Conservation (phyloP, 2,113 vertebrate genomes). For the Martes martes region DNA sequence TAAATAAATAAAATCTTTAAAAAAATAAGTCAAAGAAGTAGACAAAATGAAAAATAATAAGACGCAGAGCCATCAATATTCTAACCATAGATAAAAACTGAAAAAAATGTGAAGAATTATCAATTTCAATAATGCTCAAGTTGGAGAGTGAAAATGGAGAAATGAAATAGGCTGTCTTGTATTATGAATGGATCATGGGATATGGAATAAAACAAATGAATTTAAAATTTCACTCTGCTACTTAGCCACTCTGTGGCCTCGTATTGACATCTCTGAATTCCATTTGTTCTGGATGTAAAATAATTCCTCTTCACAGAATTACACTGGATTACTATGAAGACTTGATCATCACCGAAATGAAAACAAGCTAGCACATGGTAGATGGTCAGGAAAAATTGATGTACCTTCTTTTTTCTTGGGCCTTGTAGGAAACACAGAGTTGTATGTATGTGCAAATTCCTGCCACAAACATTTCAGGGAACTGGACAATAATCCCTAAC, state of each 20-base stretch:
- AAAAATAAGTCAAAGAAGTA: background rate
- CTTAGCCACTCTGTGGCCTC: background rate
- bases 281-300: background rate
- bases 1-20: too few relatives aligned
- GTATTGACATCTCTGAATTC: background rate
- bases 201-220: background rate
- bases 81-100: background rate
- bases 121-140: background rate
- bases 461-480: background rate
- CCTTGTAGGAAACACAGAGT: background rate
- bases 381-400: background rate
- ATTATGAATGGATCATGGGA: background rate
- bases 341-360: background rate
- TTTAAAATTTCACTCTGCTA: background rate
- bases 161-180: background rate
- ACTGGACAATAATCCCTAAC: background rate
- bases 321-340: background rate
- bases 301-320: background rate
- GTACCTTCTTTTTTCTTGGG: background rate
- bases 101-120: background rate
- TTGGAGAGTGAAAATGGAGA: background rate
- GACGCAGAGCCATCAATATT: background rate
- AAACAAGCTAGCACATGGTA: background rate
- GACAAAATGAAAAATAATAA: background rate
- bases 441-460: background rate